Percentiles rank a stretch among this genome's conserved stretches.
phyloP scores from a whole-genome alignment of 2,888 invertebrate genomes.

The Leptinotarsa juncta region DNA sequence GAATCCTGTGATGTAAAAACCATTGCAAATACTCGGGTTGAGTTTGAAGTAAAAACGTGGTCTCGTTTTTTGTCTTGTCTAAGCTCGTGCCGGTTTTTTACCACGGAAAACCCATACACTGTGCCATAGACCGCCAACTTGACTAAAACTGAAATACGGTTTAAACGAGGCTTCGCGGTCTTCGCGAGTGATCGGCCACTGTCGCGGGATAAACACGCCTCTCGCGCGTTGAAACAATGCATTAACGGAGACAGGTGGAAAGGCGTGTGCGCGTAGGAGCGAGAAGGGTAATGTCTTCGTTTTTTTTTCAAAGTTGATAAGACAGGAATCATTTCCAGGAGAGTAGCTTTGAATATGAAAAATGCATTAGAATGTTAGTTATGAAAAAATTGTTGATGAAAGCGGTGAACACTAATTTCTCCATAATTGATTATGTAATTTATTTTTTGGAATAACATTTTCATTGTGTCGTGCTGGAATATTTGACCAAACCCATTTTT shows the following conservation, averaged over 20 bases:
- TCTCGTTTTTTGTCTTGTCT: conserved; percentile 40
- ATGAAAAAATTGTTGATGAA: neutral
- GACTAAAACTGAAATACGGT: conserved; percentile 48
- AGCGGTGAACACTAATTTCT: no score
- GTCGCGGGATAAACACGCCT: conserved; percentile 51
- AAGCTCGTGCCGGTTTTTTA: conserved; percentile 49
- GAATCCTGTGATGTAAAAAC: conserved; percentile 40
- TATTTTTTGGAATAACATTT: no score
- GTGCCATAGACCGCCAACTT: conserved; percentile 48
- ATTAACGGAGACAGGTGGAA: conserved; percentile 43
- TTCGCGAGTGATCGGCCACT: conserved; percentile 49
- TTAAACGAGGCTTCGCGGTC: conserved; percentile 47
- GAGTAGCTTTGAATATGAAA: neutral
- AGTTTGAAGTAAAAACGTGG: conserved; percentile 44
- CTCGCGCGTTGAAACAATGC: conserved; percentile 51
- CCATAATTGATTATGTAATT: no score
- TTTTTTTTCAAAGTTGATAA: conserved; percentile 41
- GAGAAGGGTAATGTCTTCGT: conserved; percentile 46
- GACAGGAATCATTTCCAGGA: conserved; percentile 9
- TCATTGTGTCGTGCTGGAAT: no score
- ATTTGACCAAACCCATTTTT: no score
- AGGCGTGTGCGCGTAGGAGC: conserved; percentile 45
- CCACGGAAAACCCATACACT: conserved; percentile 50
- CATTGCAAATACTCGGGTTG: conserved; percentile 42
- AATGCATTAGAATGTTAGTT: neutral